Evolutionary conservation across 2,797 vertebrate genomes (phyloP).

Genomic region (Pipistrellus pygmaeus): DNA sequence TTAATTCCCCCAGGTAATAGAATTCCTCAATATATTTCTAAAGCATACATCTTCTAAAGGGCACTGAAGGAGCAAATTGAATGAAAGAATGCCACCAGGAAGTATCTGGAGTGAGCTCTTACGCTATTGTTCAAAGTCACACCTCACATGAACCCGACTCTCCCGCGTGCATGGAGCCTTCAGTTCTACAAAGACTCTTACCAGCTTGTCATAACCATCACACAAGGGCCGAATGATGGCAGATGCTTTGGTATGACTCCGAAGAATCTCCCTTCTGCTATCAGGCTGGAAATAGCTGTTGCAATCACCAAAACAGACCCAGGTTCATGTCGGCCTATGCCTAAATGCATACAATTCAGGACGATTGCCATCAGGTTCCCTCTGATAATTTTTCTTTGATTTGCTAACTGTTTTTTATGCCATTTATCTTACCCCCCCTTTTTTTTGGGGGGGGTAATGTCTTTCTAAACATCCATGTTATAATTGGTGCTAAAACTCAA

Average conservation of each 20-base stretch:
- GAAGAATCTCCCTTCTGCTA: constrained; percentile 74
- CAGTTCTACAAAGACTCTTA: background rate
- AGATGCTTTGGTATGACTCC: constrained; percentile 70
- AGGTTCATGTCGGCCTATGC: constrained; percentile 64
- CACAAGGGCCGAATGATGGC: constrained; percentile 68
- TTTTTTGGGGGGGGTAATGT: constrained; percentile 72
- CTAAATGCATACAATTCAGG: constrained; percentile 81
- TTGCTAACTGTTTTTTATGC: constrained; percentile 85
- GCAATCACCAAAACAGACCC: constrained; percentile 73
- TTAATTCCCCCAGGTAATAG: constrained; percentile 23
- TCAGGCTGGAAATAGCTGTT: constrained; percentile 78
- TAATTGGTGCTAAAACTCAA: constrained; percentile 85
- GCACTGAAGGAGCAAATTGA: background rate
- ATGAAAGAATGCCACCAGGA: background rate
- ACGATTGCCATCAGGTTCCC: constrained; percentile 78
- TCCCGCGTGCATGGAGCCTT: background rate
- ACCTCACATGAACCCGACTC: background rate
- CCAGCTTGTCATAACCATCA: constrained; percentile 51
- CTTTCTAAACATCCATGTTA: constrained; percentile 82
- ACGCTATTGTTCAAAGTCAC: background rate
- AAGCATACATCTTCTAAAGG: constrained; percentile 49
- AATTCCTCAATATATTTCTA: constrained; percentile 39
- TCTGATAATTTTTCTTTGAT: constrained; percentile 87
- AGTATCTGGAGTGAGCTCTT: background rate
- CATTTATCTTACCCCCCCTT: constrained; percentile 80